phyloP scores from a whole-genome alignment of 2,113 vertebrate species.

The Geococcyx californianus region DNA sequence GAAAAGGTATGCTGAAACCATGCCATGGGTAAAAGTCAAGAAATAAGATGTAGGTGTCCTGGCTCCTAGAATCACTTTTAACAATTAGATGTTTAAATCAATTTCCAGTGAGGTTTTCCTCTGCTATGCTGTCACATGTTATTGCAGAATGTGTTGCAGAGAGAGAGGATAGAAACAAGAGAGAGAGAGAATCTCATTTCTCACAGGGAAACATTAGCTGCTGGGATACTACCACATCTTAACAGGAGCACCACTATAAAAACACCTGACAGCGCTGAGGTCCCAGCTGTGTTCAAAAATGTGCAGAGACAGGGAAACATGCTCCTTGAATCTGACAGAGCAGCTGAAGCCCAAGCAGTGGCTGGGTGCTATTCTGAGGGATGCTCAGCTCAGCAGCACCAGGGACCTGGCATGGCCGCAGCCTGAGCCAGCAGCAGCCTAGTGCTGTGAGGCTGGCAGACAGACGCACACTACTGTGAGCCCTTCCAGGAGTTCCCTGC shows the following conservation, averaged over 20 bases:
- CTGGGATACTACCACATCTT: background rate
- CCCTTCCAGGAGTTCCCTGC: background rate
- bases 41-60: background rate
- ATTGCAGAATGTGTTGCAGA: background rate
- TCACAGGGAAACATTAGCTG: background rate
- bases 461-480: background rate
- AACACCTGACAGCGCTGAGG: background rate
- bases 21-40: background rate
- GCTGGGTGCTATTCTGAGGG: background rate
- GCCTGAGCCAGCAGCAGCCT: background rate
- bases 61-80: background rate
- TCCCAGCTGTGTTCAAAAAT: background rate
- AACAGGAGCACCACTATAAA: background rate
- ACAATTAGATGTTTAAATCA: background rate
- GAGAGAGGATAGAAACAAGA: background rate
- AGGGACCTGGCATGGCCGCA: background rate
- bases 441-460: rapidly evolving
- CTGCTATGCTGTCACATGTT: background rate
- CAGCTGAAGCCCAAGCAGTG: background rate
- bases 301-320: background rate
- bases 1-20: background rate
- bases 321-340: background rate
- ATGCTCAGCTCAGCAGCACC: background rate
- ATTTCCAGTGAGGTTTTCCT: background rate
- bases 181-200: background rate